Conservation (phyloP, 2,113 vertebrate genomes). For the Greenwoodochromis staneri region DNA sequence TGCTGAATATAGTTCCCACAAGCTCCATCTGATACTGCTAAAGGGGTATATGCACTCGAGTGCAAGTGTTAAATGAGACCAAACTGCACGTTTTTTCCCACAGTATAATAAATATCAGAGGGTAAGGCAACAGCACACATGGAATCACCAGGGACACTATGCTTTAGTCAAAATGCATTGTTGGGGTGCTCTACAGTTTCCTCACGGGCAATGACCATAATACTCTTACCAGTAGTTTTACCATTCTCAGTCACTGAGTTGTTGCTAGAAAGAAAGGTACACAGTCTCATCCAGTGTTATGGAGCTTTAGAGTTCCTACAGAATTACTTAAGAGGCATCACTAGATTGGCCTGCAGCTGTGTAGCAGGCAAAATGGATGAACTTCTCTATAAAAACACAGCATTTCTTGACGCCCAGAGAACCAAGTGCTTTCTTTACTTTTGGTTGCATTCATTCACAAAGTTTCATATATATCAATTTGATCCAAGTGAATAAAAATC, state of each 20-base stretch:
- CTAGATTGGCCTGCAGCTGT: neutral
- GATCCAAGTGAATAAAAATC: neutral
- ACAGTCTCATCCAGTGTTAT: neutral
- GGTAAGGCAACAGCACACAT: constrained; percentile 30
- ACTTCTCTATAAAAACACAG: neutral
- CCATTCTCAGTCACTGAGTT: constrained; percentile 2
- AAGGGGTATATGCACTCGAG: constrained; percentile 35
- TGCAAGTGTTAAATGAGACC: constrained; percentile 34
- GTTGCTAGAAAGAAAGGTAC: constrained; percentile 10
- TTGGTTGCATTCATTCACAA: neutral
- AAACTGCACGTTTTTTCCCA: constrained; percentile 37
- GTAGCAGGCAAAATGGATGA: neutral
- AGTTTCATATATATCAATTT: neutral
- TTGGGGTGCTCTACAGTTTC: constrained; percentile 54
- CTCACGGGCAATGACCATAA: constrained; percentile 45
- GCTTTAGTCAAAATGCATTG: constrained; percentile 48
- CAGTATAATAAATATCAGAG: constrained; percentile 31
- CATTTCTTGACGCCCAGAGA: neutral
- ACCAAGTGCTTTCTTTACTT: neutral
- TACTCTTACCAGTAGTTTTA: constrained; percentile 36
- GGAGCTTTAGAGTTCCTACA: neutral
- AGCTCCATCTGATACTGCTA: constrained; percentile 34
- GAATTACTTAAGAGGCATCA: neutral
- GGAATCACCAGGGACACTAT: constrained; percentile 13
- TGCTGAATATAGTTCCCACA: neutral